Conservation (phyloP, 35 echinoderm and acorn worm genomes). For the Eucidaris tribuloides region DNA sequence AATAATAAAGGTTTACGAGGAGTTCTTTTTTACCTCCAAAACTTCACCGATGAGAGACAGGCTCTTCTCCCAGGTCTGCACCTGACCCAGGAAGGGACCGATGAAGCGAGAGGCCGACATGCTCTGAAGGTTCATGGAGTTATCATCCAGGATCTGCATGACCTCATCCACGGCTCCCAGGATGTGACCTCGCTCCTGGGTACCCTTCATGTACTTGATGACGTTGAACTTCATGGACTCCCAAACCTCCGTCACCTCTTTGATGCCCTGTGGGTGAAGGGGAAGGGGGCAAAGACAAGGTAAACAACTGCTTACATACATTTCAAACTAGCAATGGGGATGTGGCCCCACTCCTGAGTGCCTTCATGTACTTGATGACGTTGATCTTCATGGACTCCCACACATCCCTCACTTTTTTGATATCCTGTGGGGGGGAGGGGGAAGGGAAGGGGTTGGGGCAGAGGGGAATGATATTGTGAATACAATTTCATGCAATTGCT, state of each 20-base stretch:
- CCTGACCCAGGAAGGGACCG: conserved; percentile 86
- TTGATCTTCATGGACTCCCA: conserved; percentile 93
- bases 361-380: conserved; percentile 93
- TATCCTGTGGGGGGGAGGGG: too few relatives aligned
- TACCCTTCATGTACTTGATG: conserved; percentile 97
- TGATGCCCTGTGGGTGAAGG: conserved; percentile 78
- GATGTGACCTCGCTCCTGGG: conserved; percentile 96
- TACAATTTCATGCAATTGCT: too few relatives aligned
- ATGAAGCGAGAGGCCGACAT: conserved; percentile 99
- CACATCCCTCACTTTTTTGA: conserved; percentile 87
- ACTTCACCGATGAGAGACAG: conserved; percentile 95
- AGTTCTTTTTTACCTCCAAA: conserved; percentile 91
- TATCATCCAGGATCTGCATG: conserved; percentile 95
- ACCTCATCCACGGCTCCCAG: conserved; percentile 95
- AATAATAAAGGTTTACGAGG: too few relatives aligned
- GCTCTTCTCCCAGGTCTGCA: conserved; percentile 98
- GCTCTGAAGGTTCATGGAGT: conserved; percentile 98
- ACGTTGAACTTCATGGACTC: conserved; percentile 98
- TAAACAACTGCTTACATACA: too few relatives aligned
- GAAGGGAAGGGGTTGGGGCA: too few relatives aligned
- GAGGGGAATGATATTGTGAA: too few relatives aligned
- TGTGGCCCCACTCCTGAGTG: conserved; percentile 87
- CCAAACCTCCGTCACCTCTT: conserved; percentile 96
- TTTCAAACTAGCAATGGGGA: too few relatives aligned
- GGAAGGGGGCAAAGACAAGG: too few relatives aligned